Percentiles rank a stretch among this genome's conserved stretches.
Evolutionary conservation across 2,113 vertebrate species (phyloP).

Genomic region (Forbesichthys agassizii): DNA sequence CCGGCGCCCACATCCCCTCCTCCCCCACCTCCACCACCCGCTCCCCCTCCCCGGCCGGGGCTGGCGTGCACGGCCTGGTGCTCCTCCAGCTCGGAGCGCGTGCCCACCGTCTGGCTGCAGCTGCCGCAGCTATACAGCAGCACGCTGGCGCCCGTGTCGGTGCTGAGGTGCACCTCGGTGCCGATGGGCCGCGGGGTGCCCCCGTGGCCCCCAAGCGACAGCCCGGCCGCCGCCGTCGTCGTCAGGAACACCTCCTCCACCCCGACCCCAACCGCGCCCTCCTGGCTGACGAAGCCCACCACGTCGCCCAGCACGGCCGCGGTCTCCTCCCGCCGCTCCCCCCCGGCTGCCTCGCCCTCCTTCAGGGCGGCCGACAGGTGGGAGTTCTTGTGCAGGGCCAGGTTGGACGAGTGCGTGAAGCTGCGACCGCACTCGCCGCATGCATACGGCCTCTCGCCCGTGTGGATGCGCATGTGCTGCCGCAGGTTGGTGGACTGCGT

Average conservation of each 20-base stretch:
- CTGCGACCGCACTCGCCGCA: slow-evolving; percentile 77
- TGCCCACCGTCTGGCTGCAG: slow-evolving; percentile 80
- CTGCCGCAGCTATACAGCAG: slow-evolving; percentile 80
- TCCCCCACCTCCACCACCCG: slow-evolving; percentile 30
- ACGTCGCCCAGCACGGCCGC: slow-evolving; percentile 72
- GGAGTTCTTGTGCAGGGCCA: slow-evolving; percentile 81
- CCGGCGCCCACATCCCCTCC: slow-evolving; percentile 65
- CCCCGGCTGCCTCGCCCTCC: slow-evolving; percentile 51
- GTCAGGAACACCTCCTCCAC: slow-evolving; percentile 78
- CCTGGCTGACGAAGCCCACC: slow-evolving; percentile 76
- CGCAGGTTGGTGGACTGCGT: slow-evolving; percentile 91
- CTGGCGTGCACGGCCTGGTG: slow-evolving; percentile 78
- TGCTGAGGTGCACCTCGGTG: slow-evolving; percentile 74
- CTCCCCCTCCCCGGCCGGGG: slow-evolving; percentile 14
- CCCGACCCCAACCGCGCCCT: slow-evolving; percentile 67
- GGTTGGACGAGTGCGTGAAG: slow-evolving; percentile 89
- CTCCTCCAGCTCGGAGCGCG: slow-evolving; percentile 75
- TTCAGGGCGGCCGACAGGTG: slow-evolving; percentile 57
- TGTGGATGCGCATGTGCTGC: slow-evolving; percentile 90
- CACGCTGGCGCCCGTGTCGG: slow-evolving; percentile 72
- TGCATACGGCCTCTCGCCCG: slow-evolving; percentile 80
- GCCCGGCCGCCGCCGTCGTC: slow-evolving; percentile 47
- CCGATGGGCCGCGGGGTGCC: slow-evolving; percentile 59
- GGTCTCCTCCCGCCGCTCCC: slow-evolving; percentile 24
- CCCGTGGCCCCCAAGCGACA: too few relatives aligned